These are phyloP conservation scores for Drosophila tanythrix DNA, from an alignment of 2,888 invertebrate species.

Conservation along the genomic window DNA sequence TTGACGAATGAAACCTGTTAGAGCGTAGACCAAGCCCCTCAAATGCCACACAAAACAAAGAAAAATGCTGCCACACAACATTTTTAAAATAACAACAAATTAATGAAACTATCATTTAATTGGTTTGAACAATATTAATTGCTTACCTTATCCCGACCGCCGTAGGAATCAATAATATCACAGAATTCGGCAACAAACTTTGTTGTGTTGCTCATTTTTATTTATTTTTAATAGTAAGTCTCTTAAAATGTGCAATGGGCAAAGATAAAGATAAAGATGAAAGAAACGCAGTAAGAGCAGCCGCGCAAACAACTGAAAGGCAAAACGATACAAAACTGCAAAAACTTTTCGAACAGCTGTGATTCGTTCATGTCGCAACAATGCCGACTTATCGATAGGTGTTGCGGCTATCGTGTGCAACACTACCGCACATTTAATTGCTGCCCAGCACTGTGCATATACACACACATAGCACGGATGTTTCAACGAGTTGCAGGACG, in stretches of 20 bases:
- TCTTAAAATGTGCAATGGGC: not conserved
- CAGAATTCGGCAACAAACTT: slow-evolving; percentile 87
- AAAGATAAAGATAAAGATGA: slow-evolving; percentile 7
- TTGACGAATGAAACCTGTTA: slow-evolving; percentile 52
- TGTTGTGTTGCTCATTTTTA: slow-evolving; percentile 65
- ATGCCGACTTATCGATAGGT: slow-evolving; percentile 17
- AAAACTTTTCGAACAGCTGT: slow-evolving; percentile 52
- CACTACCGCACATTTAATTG: slow-evolving; percentile 25
- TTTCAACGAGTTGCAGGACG: slow-evolving; percentile 56
- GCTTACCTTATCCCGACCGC: slow-evolving; percentile 93
- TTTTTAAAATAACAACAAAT: slow-evolving; percentile 15
- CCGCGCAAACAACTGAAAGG: slow-evolving; percentile 36
- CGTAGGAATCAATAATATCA: slow-evolving; percentile 91
- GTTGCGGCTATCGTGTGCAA: slow-evolving; percentile 39
- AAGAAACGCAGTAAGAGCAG: slow-evolving; percentile 8
- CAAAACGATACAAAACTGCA: slow-evolving; percentile 33
- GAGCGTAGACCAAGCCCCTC: slow-evolving; percentile 11
- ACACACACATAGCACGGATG: slow-evolving; percentile 40
- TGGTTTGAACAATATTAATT: not conserved
- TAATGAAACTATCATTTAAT: not conserved
- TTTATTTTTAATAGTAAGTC: not conserved
- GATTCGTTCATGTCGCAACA: slow-evolving; percentile 10
- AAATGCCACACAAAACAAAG: not conserved
- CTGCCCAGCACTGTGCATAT: slow-evolving; percentile 39
- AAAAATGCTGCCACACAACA: slow-evolving; percentile 52